Base-by-base conservation (phyloP, 2,888 invertebrate species). In the Tribolium freemani region DNA sequence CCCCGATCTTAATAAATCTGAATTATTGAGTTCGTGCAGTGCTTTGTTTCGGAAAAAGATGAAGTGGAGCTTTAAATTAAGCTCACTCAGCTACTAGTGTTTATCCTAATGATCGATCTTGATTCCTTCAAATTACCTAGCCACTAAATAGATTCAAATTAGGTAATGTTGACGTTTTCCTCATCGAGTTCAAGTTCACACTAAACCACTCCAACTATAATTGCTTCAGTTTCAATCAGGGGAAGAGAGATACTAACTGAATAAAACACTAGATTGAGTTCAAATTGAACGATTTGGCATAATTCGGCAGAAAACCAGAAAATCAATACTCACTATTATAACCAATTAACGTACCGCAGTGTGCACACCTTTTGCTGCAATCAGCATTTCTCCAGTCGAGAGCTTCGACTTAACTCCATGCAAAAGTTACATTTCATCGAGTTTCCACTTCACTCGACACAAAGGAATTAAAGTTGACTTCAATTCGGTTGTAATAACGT, bases 291-390 rank as follows among this genome's bases (percentile, higher is more conserved):
- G 64, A 64, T 64, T 64, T 54, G 53, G 53, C 53, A 31, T 64
- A 64, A 64, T 54, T 38, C 8, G 50, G 50, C 48, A 48, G 46
- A 63, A 45, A 13, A 50, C 10, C 48, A n/a, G 61, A 61, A 63
- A 63, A 63, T 63, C 63, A 64, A 64, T 64, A 64, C 45, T 53
- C 53, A 38, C 64, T 63, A 54, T 64, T 64, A 64, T 64, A 64
- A 54, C 44, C 53, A 64, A 64, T 64, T 64, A 63, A 54, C 31
- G 64, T 54, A 63, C 63, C 63, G 21, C 45, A 53, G 44, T 44
- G 13, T 53, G 64, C 45, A 45, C 45, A 53, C 53, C 64, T 64
- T 64, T 53, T 53, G 54, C 64, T 63, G 53, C 54, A 64, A 64
- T 64, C 64, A 64, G 64, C 64, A 64, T 54, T 64, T 64, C 64